Evolutionary conservation across 2,888 invertebrate genomes (phyloP).

Genomic region (Dryobota labecula): DNA sequence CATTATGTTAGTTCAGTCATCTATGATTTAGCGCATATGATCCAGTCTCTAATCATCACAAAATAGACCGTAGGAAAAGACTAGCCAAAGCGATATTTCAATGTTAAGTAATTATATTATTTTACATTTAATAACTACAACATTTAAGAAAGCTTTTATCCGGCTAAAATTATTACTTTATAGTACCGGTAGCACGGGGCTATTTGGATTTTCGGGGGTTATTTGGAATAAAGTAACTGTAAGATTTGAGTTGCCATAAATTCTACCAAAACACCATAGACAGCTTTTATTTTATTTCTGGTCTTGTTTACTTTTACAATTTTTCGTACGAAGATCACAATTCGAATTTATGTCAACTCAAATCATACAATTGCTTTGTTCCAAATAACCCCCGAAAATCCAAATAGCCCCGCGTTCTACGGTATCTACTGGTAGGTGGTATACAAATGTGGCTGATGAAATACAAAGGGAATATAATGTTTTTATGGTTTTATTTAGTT

Average conservation of each 20-base stretch:
- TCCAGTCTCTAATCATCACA: conserved; percentile 27
- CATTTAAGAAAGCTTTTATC: conserved; percentile 3
- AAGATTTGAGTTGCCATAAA: no score
- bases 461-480: conserved; percentile 1
- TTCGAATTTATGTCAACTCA: no score
- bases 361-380: no score
- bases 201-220: no score
- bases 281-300: no score
- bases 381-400: no score
- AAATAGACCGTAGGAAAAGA: conserved; percentile 30
- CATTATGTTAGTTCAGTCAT: background rate
- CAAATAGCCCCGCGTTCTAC: no score
- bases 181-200: background rate
- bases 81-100: conserved; percentile 51
- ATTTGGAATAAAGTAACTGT: no score
- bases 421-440: background rate
- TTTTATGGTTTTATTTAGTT: conserved; percentile 14
- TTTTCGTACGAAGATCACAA: no score
- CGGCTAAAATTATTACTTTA: background rate
- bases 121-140: conserved; percentile 15
- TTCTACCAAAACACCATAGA: no score
- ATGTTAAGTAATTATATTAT: conserved; percentile 28
- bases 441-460: conserved; percentile 16
- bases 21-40: conserved; percentile 9
- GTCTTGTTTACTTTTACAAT: no score